Evolutionary conservation across 2,113 vertebrate genomes (phyloP), one percentile per base, ranked within the genome.

Genomic region (Clupea harengus): DNA sequence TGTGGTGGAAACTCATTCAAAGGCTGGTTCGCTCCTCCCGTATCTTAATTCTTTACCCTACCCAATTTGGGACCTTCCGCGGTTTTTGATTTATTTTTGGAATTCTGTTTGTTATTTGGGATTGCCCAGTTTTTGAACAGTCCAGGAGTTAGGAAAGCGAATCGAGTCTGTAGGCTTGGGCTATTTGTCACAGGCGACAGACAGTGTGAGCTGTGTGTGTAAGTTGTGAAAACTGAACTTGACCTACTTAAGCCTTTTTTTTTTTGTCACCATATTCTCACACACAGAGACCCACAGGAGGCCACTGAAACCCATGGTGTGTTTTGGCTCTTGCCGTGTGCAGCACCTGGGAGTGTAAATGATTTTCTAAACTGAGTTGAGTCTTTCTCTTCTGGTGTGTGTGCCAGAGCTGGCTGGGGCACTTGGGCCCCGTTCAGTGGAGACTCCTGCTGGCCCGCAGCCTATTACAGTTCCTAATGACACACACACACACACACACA

Each of bases 391-490:
- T 39, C 72, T 39, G 32, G 32, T 39, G 72, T 32, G 32, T 39
- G 72, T 32, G 72, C 72, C 72, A 78, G 72, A 11, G 28, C 72
- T 15, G 4, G 11, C 39, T 45, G 44, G 17, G 9, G 28, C 9
- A 10, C 1, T 54, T 60, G 82, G 28, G 50, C 18, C 60, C 32
- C 25, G 15, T 39, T 78, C 25, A 78, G 10, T 39, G 13, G 72
- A 78, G 72, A 78, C 28, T 78, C 72, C 28, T 32, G 28, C 32
- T 78, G 72, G 72, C 72, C 72, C 32, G 4, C 72, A 32, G 28
- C 72, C 72, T 78, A 78, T 78, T 39, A 78, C 72, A 44, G 28
- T 28, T 78, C 28, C 72, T 78, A 78, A 78, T 78, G 72, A 44
- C 28, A n/a, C n/a, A n/a, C n/a, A n/a, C n/a, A n/a, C n/a, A n/a